A percentile compares a stretch with the other conserved stretches of the same genome.
phyloP scores from a whole-genome alignment of 2,888 invertebrate species.

The Patella ulyssiponensis region DNA sequence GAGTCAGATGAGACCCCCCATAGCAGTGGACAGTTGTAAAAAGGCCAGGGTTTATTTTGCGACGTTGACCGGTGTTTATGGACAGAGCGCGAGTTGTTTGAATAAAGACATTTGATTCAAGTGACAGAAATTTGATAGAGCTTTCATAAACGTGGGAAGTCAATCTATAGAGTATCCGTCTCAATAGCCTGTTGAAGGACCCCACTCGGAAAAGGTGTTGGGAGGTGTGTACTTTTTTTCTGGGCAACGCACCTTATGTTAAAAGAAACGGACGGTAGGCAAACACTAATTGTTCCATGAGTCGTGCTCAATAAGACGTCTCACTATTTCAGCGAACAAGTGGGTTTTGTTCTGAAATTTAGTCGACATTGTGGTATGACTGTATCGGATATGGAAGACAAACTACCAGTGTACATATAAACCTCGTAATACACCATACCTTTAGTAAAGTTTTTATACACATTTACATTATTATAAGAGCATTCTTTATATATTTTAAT shows the following conservation, averaged over 20 bases:
- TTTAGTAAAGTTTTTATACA: no score
- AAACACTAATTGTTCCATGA: background rate
- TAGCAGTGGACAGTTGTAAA: conserved; percentile 7
- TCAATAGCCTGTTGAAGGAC: background rate
- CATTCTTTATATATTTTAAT: no score
- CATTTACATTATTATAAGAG: no score
- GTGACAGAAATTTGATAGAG: background rate
- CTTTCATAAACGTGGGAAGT: conserved; percentile 11
- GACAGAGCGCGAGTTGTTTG: background rate
- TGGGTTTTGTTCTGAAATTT: background rate
- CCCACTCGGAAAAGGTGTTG: background rate
- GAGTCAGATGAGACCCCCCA: background rate
- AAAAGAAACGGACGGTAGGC: background rate
- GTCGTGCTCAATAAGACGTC: background rate
- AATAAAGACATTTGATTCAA: conserved; percentile 5
- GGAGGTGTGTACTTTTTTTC: background rate
- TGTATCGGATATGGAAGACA: no score
- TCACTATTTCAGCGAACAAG: background rate
- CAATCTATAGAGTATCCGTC: background rate
- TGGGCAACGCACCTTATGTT: background rate
- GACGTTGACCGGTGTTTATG: conserved; percentile 3
- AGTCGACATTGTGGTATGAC: no score
- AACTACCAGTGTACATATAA: no score
- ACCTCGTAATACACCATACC: no score
- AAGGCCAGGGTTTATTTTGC: conserved; percentile 5